A percentile compares a stretch with the other conserved stretches of the same genome.
Evolutionary conservation across 2,888 invertebrate species (phyloP).

Genomic region (Cantharis nigra): DNA sequence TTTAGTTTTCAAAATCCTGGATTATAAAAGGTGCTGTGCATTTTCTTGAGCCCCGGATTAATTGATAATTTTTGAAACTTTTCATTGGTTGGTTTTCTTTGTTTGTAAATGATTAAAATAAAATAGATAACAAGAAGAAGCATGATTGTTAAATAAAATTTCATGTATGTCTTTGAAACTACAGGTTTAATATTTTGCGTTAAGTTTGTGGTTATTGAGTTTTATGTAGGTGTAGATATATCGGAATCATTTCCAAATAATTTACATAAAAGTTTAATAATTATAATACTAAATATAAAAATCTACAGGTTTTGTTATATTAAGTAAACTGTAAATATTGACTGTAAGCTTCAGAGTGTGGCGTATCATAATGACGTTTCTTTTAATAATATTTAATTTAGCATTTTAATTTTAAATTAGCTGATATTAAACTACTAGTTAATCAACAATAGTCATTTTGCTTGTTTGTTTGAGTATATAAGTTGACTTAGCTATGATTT

Average conservation of each 20-base stretch:
- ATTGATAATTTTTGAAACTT: not conserved
- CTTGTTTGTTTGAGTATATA: slow-evolving; percentile 17
- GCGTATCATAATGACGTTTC: slow-evolving; percentile 14
- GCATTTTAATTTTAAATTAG: slow-evolving; percentile 12
- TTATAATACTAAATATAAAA: not conserved
- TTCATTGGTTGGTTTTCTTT: not conserved
- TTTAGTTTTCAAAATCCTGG: not conserved
- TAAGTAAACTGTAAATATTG: slow-evolving; percentile 13
- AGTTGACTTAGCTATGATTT: slow-evolving; percentile 13
- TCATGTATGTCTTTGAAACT: not conserved
- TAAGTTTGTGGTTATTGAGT: not conserved
- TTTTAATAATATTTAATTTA: slow-evolving; percentile 14
- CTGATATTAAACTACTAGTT: slow-evolving; percentile 11
- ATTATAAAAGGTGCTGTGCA: not conserved
- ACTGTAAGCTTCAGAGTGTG: slow-evolving; percentile 6
- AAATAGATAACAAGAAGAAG: not conserved
- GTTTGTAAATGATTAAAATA: not conserved
- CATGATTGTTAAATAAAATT: not conserved
- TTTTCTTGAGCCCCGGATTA: not conserved
- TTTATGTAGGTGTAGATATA: not conserved
- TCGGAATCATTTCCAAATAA: not conserved
- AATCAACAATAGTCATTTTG: slow-evolving; percentile 15
- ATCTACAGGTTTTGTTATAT: not conserved
- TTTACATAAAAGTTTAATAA: not conserved
- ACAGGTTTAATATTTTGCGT: not conserved